Evolutionary conservation across 1,140 invertebrate genomes (phyloP).

Genomic region (Adoxophyes honmai): DNA sequence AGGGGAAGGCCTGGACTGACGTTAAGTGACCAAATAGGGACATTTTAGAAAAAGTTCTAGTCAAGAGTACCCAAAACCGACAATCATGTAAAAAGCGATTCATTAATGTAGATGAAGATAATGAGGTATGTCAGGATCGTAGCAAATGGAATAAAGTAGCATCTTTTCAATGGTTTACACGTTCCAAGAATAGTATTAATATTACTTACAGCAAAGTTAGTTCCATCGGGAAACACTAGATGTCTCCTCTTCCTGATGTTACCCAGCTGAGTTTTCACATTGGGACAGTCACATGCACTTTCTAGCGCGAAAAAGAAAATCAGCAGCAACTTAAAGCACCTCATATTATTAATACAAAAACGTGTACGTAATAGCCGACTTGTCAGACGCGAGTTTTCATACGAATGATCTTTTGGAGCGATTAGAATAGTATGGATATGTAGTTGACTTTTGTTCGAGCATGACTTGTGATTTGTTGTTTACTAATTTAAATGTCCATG

Average conservation of each 20-base stretch:
- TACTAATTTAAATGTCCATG: no score
- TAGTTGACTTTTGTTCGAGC: background rate
- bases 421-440: background rate
- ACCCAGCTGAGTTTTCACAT: conserved; percentile 41
- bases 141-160: no score
- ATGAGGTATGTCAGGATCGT: no score
- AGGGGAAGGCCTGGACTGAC: no score
- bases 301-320: conserved; percentile 18
- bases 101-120: no score
- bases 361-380: background rate
- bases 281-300: conserved; percentile 38
- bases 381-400: background rate
- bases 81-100: no score
- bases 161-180: no score
- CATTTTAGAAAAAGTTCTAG: no score
- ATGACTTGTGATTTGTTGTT: no score
- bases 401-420: background rate
- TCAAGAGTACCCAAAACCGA: no score
- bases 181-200: background rate
- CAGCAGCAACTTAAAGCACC: conserved; percentile 18
- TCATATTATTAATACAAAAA: background rate
- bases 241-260: conserved; percentile 71
- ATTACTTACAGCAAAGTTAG: conserved; percentile 76
- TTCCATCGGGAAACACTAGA: conserved; percentile 78
- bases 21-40: no score